These are phyloP conservation scores for Scaptomyza flava DNA, from an alignment of 2,888 invertebrate genomes.

Conservation along the genomic window DNA sequence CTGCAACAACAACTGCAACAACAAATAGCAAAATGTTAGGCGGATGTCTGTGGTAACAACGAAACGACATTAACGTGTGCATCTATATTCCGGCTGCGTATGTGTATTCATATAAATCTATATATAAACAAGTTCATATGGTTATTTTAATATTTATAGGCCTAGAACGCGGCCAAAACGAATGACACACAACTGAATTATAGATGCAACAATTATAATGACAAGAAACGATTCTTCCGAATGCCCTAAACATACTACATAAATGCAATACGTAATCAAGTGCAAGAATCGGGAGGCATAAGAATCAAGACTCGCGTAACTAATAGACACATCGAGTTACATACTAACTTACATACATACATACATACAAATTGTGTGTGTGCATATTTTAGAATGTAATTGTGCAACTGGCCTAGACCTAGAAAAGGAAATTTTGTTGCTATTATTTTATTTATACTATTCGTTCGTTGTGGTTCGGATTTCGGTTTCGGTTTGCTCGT, in stretches of 20 bases:
- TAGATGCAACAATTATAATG: slow-evolving; percentile 20
- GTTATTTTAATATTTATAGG: slow-evolving; percentile 37
- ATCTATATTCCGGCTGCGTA: slow-evolving; percentile 51
- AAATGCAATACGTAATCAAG: slow-evolving; percentile 29
- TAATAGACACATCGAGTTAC: slow-evolving; percentile 31
- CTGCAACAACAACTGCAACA: slow-evolving; percentile 35
- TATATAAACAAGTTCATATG: background rate
- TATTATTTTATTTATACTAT: slow-evolving; percentile 72
- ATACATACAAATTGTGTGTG: slow-evolving; percentile 38
- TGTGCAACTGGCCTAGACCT: slow-evolving; percentile 84
- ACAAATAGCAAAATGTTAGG: slow-evolving; percentile 48
- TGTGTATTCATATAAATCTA: slow-evolving; percentile 14
- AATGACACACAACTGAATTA: slow-evolving; percentile 10
- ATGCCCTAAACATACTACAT: background rate
- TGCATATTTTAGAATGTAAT: slow-evolving; percentile 82
- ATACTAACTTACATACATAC: slow-evolving; percentile 7
- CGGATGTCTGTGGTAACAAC: slow-evolving; percentile 52
- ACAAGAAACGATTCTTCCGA: slow-evolving; percentile 4
- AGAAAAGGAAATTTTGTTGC: slow-evolving; percentile 84
- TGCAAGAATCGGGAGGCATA: slow-evolving; percentile 53
- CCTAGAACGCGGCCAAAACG: slow-evolving; percentile 24
- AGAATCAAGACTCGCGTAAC: slow-evolving; percentile 22
- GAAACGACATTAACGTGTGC: slow-evolving; percentile 55
- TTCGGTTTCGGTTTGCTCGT: slow-evolving; percentile 14
- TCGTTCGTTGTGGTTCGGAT: slow-evolving; percentile 23